Evolutionary conservation across 1,140 invertebrate species (phyloP), one percentile per base, ranked within the genome.

Genomic region (Drosophila persimilis): DNA sequence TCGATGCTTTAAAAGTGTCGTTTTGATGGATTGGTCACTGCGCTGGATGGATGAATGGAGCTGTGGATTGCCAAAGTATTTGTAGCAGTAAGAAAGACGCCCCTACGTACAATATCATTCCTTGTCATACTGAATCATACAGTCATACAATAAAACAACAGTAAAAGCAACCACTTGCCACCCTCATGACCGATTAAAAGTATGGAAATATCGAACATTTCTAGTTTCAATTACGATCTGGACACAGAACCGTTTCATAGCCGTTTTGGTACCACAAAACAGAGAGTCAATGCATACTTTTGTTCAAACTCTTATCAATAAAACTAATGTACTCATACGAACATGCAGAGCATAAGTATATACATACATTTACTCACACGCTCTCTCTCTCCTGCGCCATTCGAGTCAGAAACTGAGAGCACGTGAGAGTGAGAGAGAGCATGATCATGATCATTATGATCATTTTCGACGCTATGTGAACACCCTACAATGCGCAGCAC

Each of bases 211-310:
- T 35, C 7, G 2, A 53, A 20, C 52, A 15, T 29, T 47, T 54
- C 47, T n/a, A 9, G 17, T 53, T 43, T 60, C 26, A 51, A 53
- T 22, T 69, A 47, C 41, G 47, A 29, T 7, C 1, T 52, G 41
- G 26, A 35, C 26, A 15, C 7, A 15, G 22, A 51, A 51, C 67
- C 71, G 71, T 35, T 73, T 63, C 31, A 15, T 22, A 71, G 13
- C 67, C 67, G 66, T 43, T 73, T 72, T 39, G 26, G 29, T 17
- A n/a, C 13, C 20, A 45, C 20, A 44, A 47, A 35, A 54, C 20
- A 41, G 44, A 24, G 13, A 57, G 64, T 53, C 59, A 31, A 6
- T 29, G 29, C 29, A 29, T 20, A 20, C 2, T 20, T 20, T 20
- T 20, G 20, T 20, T 20, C 1, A 20, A 20, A 20, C 20, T 20